These are phyloP conservation scores for Plutella xylostella DNA, from an alignment of 2,888 invertebrate species.

Conservation along the genomic window DNA sequence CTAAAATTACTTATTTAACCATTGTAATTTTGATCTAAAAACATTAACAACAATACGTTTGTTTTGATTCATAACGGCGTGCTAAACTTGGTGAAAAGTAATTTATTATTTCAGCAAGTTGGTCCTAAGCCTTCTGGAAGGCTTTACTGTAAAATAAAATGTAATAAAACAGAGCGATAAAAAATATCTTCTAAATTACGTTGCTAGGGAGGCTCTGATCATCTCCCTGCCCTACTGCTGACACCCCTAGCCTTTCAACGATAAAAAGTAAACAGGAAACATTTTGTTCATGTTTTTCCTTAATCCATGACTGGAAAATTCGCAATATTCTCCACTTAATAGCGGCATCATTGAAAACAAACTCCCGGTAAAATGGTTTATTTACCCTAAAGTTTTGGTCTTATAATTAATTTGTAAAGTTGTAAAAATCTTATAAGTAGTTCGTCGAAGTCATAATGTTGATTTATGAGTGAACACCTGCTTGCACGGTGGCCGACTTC, in stretches of 20 bases:
- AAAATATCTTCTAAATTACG: conserved; percentile 47
- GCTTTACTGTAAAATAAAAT: conserved; percentile 35
- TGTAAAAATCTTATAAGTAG: background rate
- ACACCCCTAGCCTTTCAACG: background rate
- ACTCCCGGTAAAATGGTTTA: background rate
- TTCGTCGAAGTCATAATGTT: background rate
- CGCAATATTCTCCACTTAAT: background rate
- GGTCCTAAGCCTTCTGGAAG: conserved; percentile 22
- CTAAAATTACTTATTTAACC: no score
- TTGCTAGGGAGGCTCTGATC: conserved; percentile 30
- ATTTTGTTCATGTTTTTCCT: background rate
- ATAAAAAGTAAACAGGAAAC: conserved; percentile 3
- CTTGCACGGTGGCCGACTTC: conserved; percentile 47
- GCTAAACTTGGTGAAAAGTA: conserved; percentile 21
- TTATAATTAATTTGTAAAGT: background rate
- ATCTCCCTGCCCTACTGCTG: conserved; percentile 24
- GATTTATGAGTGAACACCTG: conserved; percentile 25
- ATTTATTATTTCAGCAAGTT: conserved; percentile 30
- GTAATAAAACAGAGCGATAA: conserved; percentile 43
- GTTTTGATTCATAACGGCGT: no score
- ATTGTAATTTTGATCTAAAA: no score
- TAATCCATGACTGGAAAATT: background rate
- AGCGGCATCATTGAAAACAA: background rate
- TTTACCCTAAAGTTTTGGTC: background rate
- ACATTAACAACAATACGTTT: no score